A percentile compares a stretch with the other conserved stretches of the same genome.
Evolutionary conservation across 2,888 invertebrate species (phyloP).

Genomic region (Dolomedes plantarius): DNA sequence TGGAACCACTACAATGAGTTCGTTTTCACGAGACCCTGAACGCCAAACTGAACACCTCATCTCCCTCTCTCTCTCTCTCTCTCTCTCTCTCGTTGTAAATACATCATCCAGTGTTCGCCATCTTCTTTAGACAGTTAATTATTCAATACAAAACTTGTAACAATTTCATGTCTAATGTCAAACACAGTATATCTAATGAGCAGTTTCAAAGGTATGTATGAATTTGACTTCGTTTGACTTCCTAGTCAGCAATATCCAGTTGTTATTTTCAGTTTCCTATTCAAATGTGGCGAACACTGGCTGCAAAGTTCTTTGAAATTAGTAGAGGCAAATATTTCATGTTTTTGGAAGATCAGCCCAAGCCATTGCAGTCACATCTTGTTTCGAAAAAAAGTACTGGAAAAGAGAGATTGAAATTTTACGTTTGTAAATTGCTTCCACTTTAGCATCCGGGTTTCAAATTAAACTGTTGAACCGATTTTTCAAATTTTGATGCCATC

Average conservation of each 20-base stretch:
- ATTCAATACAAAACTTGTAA: too few species aligned
- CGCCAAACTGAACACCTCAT: constrained; percentile 27
- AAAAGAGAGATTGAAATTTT: constrained; percentile 36
- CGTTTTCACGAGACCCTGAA: constrained; percentile 86
- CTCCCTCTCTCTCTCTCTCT: constrained; percentile 13
- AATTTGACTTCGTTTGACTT: neutral
- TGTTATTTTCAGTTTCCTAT: neutral
- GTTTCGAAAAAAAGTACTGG: constrained; percentile 19
- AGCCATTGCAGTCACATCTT: constrained; percentile 3
- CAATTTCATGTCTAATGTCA: too few species aligned
- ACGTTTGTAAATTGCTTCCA: neutral
- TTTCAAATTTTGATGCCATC: too few species aligned
- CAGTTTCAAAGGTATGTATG: too few species aligned
- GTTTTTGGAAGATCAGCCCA: constrained; percentile 42
- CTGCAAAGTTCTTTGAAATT: neutral
- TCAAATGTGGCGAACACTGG: constrained; percentile 39
- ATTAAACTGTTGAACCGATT: too few species aligned
- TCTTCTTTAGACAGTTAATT: too few species aligned
- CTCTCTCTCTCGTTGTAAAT: constrained; percentile 23
- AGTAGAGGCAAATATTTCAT: constrained; percentile 1
- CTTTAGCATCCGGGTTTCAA: too few species aligned
- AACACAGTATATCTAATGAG: too few species aligned
- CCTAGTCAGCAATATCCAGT: too few species aligned
- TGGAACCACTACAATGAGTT: constrained; percentile 99
- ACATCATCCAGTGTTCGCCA: constrained; percentile 52